phyloP scores from a whole-genome alignment of 2,113 vertebrate species.

The Ginglymostoma cirratum region DNA sequence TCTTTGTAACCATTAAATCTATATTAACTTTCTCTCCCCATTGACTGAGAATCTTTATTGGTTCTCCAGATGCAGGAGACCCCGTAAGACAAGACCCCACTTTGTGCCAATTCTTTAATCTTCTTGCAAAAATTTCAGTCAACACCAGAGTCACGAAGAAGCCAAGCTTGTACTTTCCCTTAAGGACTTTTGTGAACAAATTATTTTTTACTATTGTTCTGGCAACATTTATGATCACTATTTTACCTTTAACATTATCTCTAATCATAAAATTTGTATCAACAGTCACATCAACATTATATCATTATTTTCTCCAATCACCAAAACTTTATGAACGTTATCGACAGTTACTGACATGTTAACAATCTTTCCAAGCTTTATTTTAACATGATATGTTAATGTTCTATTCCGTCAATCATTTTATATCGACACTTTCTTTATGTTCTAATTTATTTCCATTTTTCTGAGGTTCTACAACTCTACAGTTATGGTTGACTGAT shows the following conservation, averaged over 20 bases:
- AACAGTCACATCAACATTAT: neutral
- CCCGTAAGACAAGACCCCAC: neutral
- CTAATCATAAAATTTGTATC: neutral
- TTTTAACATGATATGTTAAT: neutral
- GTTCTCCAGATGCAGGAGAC: neutral
- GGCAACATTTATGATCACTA: neutral
- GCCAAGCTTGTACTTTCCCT: neutral
- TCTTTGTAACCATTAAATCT: neutral
- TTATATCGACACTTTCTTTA: neutral
- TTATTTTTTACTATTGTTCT: neutral
- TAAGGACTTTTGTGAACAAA: neutral
- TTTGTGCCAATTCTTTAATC: neutral
- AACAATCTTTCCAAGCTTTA: neutral
- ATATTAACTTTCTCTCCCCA: neutral
- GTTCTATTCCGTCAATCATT: neutral
- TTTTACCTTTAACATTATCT: neutral
- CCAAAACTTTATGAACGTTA: neutral
- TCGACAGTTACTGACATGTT: neutral
- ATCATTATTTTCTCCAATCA: neutral
- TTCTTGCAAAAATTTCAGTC: neutral
- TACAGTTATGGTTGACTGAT: neutral
- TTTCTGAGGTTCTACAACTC: neutral
- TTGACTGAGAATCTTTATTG: neutral
- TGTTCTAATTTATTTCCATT: neutral
- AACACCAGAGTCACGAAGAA: neutral